phyloP scores from a whole-genome alignment of 2,113 vertebrate genomes.

The Climacteris rufus region DNA sequence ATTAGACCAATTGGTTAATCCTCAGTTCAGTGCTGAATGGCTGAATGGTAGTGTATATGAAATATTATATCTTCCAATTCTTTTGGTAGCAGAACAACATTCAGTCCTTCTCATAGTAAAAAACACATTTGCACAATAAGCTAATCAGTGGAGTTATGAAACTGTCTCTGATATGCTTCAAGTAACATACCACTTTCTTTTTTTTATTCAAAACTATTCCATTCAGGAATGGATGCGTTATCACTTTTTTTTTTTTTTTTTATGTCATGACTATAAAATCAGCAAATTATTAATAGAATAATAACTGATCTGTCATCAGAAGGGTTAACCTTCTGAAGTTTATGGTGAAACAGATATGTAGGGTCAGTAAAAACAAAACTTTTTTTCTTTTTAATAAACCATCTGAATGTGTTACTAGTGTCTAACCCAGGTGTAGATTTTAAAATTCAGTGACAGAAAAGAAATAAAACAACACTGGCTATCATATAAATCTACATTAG shows the following conservation, averaged over 20 bases:
- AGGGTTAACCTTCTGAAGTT: constrained; percentile 22
- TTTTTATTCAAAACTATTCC: background rate
- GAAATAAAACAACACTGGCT: background rate
- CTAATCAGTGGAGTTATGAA: background rate
- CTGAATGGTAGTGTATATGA: background rate
- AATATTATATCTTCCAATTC: background rate
- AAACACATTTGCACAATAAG: background rate
- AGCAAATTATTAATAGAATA: background rate
- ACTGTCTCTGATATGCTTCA: background rate
- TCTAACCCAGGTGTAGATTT: constrained; percentile 54
- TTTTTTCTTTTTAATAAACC: background rate
- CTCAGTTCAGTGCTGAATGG: background rate
- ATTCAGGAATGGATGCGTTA: background rate
- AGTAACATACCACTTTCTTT: background rate
- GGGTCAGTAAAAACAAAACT: background rate
- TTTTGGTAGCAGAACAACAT: background rate
- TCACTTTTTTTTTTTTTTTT: background rate
- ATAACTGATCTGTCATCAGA: background rate
- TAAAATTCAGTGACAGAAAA: constrained; percentile 53
- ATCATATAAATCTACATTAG: constrained; percentile 35
- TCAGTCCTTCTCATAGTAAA: background rate
- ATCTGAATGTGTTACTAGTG: background rate
- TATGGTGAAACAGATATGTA: constrained; percentile 8
- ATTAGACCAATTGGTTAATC: background rate
- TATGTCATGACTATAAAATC: background rate